Percentiles rank a stretch among this genome's conserved stretches.
phyloP scores from a whole-genome alignment of 2,797 vertebrate genomes.

The Okamejei kenojei region DNA sequence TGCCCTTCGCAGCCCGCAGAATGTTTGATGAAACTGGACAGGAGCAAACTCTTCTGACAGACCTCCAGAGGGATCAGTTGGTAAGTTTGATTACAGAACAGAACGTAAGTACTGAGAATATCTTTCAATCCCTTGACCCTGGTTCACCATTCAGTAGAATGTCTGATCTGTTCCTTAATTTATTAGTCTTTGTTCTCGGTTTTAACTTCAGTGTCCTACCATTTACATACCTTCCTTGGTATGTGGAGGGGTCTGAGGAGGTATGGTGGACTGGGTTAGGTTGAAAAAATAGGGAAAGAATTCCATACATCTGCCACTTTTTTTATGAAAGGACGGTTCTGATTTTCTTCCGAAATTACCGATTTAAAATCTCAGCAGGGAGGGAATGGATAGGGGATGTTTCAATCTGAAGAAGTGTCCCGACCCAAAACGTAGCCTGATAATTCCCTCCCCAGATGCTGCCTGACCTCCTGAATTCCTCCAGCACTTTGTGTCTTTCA shows the following conservation, averaged over 20 bases:
- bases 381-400: too few species aligned
- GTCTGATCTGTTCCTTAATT: neutral
- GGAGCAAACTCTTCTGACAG: slow-evolving; percentile 48
- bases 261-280: too few species aligned
- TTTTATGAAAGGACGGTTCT: neutral
- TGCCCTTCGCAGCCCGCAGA: slow-evolving; percentile 51
- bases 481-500: too few species aligned
- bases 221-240: neutral
- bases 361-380: neutral
- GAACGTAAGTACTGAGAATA: neutral
- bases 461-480: too few species aligned
- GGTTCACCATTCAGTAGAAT: neutral
- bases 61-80: slow-evolving; percentile 51
- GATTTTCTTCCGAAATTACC: neutral
- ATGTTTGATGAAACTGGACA: slow-evolving; percentile 50
- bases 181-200: neutral
- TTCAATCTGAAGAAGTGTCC: too few species aligned
- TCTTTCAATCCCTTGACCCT: neutral
- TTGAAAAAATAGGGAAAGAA: neutral
- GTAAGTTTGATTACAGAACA: slow-evolving; percentile 43
- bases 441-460: too few species aligned
- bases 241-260: too few species aligned
- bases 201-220: neutral
- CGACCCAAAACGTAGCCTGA: too few species aligned
- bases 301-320: neutral